Evolutionary conservation across 1,140 invertebrate species (phyloP).

Genomic region (Steinernema khuongi): DNA sequence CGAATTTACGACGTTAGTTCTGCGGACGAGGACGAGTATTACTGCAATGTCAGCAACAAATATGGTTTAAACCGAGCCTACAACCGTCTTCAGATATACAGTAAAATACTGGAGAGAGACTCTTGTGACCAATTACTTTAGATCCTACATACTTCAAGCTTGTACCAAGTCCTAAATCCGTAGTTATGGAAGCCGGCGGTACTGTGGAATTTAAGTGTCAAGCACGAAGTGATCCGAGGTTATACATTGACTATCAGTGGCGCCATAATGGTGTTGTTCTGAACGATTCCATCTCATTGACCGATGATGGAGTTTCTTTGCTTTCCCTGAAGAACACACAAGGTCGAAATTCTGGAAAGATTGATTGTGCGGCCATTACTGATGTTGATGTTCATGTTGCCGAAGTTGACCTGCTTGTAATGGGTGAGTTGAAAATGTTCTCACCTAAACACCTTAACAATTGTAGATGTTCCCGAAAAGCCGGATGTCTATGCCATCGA

Average conservation of each 20-base stretch:
- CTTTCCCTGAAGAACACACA: slow-evolving; percentile 76
- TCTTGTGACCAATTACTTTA: slow-evolving; percentile 19
- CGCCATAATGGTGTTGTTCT: slow-evolving; percentile 75
- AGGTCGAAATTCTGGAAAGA: slow-evolving; percentile 85
- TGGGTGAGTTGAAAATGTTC: slow-evolving; percentile 32
- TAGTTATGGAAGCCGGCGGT: slow-evolving; percentile 80
- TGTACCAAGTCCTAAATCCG: slow-evolving; percentile 70
- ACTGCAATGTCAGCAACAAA: slow-evolving; percentile 85
- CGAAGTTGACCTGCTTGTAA: slow-evolving; percentile 62
- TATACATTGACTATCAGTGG: slow-evolving; percentile 79
- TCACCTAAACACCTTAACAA: slow-evolving; percentile 31
- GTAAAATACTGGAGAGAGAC: slow-evolving; percentile 60
- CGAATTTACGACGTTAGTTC: slow-evolving; percentile 76
- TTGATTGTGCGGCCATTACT: slow-evolving; percentile 89
- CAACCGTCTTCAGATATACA: slow-evolving; percentile 75
- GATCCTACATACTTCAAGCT: slow-evolving; percentile 52
- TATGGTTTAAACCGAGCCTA: slow-evolving; percentile 74
- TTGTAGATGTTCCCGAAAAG: slow-evolving; percentile 80
- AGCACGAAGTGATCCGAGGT: slow-evolving; percentile 74
- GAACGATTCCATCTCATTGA: slow-evolving; percentile 66
- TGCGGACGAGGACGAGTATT: slow-evolving; percentile 79
- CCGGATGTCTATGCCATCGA: slow-evolving; percentile 68
- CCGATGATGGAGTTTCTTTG: not conserved
- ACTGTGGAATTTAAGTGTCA: slow-evolving; percentile 87
- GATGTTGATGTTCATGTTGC: slow-evolving; percentile 76